Base-by-base conservation (phyloP, 2,797 vertebrate genomes). In the Lerista edwardsae region DNA sequence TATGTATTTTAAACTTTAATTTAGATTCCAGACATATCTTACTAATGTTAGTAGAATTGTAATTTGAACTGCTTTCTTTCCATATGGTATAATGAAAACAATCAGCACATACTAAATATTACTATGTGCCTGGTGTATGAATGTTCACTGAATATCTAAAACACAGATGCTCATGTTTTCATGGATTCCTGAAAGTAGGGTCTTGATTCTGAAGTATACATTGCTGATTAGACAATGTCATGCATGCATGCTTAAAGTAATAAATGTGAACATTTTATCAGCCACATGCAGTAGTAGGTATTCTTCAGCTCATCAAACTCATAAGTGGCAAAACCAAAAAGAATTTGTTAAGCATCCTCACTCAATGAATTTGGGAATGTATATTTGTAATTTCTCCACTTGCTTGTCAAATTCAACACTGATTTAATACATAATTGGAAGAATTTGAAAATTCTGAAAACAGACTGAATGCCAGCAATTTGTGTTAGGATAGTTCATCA, bases 361-460 rank as follows among this genome's bases (percentile, higher is more conserved):
- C 27, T 71, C 69, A 59, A 72, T 21, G 64, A 90, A 79, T 68
- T 89, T 83, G 79, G 73, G 36, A 84, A 51, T 75, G 8, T 80
- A 25, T 47, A 36, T 61, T 44, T 65, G 74, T 72, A 44, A 82
- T 74, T 83, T 79, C 81, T 57, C 27, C 11, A 68, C 79, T 71
- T 83, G 25, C 34, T 36, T 57, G 29, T 39, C 80, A 69, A 84
- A 87, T 19, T 71, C 31, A 87, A 27, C 62, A 76, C 25, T 84
- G 67, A 82, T 87, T 85, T 85, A 47, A 74, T 87, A 83, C 69
- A 19, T 65, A 79, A 79, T 86, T 31, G 79, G 31, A 83, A 67
- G 75, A 47, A 73, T 51, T 29, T 44, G 1, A 68, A 83, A 77
- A 75, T 61, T 64, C 44, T 83, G 62, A 68, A 75, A 57, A 82